phyloP scores from a whole-genome alignment of 2,797 vertebrate genomes.

The Phrynocephalus forsythii region DNA sequence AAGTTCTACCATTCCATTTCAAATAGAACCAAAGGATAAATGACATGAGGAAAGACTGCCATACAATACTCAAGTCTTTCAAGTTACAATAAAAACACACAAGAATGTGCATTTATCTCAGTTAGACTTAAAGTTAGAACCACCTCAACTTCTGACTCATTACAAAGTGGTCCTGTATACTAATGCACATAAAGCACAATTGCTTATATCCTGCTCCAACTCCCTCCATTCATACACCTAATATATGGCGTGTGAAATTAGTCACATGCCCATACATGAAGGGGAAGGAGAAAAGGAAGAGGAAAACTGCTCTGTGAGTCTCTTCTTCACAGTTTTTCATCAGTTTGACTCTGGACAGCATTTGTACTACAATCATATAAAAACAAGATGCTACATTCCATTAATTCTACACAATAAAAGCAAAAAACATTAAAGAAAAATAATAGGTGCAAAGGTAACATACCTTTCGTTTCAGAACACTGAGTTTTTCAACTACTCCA shows the following conservation, averaged over 20 bases:
- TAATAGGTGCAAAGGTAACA: neutral
- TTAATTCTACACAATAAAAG: neutral
- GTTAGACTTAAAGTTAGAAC: neutral
- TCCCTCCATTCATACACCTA: too few species aligned
- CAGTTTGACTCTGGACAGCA: too few species aligned
- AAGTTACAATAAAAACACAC: neutral
- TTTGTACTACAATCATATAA: neutral
- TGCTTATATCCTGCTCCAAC: too few species aligned
- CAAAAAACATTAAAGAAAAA: fast-evolving
- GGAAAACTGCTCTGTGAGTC: too few species aligned
- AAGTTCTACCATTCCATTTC: neutral
- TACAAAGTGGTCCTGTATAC: neutral
- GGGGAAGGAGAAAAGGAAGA: too few species aligned
- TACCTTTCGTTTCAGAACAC: conserved; percentile 96
- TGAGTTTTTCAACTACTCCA: conserved; percentile 97
- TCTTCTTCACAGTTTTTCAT: too few species aligned
- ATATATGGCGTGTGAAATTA: too few species aligned
- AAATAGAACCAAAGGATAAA: neutral
- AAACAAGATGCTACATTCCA: too few species aligned
- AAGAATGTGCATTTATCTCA: neutral
- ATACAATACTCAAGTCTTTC: neutral
- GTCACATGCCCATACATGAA: too few species aligned
- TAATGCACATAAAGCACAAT: too few species aligned
- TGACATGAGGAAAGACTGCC: neutral
- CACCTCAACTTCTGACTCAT: neutral